Evolutionary conservation across 1,140 invertebrate genomes (phyloP).

Genomic region (Dreissena polymorpha): DNA sequence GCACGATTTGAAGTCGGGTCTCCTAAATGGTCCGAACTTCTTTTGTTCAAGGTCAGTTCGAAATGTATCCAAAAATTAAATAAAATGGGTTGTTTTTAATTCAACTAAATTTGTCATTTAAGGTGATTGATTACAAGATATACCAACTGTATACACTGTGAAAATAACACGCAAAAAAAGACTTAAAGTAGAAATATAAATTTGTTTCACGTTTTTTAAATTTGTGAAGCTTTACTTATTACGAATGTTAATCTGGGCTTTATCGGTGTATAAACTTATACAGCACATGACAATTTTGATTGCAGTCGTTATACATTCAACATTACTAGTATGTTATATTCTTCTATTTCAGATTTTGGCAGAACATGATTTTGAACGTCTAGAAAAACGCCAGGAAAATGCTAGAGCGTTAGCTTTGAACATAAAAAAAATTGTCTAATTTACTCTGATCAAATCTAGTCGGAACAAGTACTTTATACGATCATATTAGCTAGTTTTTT

Average conservation of each 20-base stretch:
- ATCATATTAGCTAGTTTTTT: no score
- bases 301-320: background rate
- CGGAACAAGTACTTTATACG: no score
- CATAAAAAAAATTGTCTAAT: no score
- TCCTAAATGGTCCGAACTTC: conserved; percentile 27
- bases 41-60: conserved; percentile 42
- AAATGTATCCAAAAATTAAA: background rate
- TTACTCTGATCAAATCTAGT: no score
- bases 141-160: background rate
- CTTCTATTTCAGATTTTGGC: conserved; percentile 42
- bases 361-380: conserved; percentile 21
- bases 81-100: no score
- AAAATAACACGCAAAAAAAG: background rate
- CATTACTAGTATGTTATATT: no score
- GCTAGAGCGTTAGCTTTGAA: background rate
- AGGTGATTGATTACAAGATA: background rate
- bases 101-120: background rate
- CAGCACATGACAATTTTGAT: background rate
- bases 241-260: background rate
- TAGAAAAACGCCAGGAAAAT: background rate
- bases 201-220: background rate
- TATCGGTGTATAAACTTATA: background rate
- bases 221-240: background rate
- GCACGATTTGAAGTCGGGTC: conserved; percentile 36
- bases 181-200: background rate